A percentile compares a stretch with the other conserved stretches of the same genome.
phyloP scores from a whole-genome alignment of 2,888 invertebrate genomes.

The Poecilobothrus nobilitatus region DNA sequence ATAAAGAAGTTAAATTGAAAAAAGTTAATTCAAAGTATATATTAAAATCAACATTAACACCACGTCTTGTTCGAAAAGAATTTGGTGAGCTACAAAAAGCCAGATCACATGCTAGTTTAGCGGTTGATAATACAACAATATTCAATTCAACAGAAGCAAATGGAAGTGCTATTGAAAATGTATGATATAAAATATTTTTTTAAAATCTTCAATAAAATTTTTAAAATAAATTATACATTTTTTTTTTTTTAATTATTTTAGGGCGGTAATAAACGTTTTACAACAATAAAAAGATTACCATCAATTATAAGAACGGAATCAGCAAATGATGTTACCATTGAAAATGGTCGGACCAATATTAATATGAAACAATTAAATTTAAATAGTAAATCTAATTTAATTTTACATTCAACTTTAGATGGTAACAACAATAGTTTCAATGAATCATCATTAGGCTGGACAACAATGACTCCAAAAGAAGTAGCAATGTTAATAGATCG shows the following conservation, averaged over 20 bases:
- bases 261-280: background rate
- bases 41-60: conserved; percentile 72
- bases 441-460: conserved; percentile 46
- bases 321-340: conserved; percentile 47
- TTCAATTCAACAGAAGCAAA: too few relatives aligned
- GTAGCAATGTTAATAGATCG: conserved; percentile 78
- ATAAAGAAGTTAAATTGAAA: conserved; percentile 45
- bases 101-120: conserved; percentile 64
- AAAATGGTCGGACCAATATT: conserved; percentile 25
- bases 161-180: background rate
- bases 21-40: conserved; percentile 68
- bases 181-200: background rate
- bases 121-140: conserved; percentile 42
- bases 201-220: too few relatives aligned
- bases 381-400: conserved; percentile 20
- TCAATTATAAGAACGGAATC: conserved; percentile 63
- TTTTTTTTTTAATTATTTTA: background rate
- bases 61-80: conserved; percentile 63
- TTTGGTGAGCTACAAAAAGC: conserved; percentile 55
- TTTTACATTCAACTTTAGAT: conserved; percentile 22
- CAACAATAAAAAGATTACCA: conserved; percentile 31
- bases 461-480: conserved; percentile 80
- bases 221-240: too few relatives aligned
- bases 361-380: conserved; percentile 26
- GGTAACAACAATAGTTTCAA: conserved; percentile 26